Base-by-base conservation (phyloP, 2,888 invertebrate species). In the Drosophila fulvimacula region DNA sequence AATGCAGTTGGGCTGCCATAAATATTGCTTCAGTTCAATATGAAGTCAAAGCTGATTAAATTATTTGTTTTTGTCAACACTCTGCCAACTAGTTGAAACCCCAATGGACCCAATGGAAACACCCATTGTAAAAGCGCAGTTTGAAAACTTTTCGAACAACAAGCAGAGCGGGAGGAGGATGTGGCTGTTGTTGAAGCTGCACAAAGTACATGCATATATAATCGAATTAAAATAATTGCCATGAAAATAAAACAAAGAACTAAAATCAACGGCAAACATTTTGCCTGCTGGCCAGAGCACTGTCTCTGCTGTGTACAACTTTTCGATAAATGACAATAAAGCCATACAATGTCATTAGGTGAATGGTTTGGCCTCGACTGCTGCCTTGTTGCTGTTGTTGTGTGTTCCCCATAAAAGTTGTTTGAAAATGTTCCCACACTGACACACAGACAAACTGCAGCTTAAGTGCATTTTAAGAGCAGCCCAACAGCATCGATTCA, bases 241-340 rank as follows among this genome's bases (percentile, higher is more conserved):
- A 71, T 58, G 60, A 71, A 81, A 82, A 77, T 67, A 64, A 66
- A 59, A 55, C 48, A 48, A 32, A 60, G 41, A 66, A 63, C 69
- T 67, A 66, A 69, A 87, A 76, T 74, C 74, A 80, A 85, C 62
- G 69, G 69, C 76, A 82, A 71, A 73, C 67, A 79, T 72, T 68
- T 81, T 52, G 65, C 69, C 79, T 64, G 65, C 76, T 65, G 72
- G 64, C 42, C 56, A 52, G 21, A 39, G 39, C 39, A 46, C 49
- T 55, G 66, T 67, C 59, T 76, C 46, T 76, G 46, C 46, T 49
- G 27, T 70, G 76, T 71, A 69, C 64, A 87, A 87, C 65, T 87
- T 87, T 82, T 77, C 89, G 80, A 84, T 88, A 89, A 82, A 89
- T 85, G 89, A 85, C 82, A 89, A 82, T 82, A 89, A 82, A 85